Evolutionary conservation across 2,113 vertebrate species (phyloP).

Genomic region (Pelusios castaneus): DNA sequence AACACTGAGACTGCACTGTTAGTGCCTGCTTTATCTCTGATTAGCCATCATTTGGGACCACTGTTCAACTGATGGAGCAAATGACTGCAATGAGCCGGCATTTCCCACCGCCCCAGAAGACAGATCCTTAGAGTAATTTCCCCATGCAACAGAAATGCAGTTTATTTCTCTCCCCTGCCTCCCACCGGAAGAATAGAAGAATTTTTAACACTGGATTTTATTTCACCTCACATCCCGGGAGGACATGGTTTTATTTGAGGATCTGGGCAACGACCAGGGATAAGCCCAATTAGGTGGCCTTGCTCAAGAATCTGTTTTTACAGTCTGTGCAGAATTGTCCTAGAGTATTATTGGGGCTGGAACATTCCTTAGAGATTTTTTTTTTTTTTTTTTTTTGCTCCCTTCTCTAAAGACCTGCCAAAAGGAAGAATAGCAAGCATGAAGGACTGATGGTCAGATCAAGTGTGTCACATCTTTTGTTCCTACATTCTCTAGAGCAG

Average conservation of each 20-base stretch:
- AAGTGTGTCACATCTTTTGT: background rate
- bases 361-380: no score
- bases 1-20: slow-evolving; percentile 51
- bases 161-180: background rate
- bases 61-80: slow-evolving; percentile 52
- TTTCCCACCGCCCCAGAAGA: slow-evolving; percentile 42
- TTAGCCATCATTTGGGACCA: slow-evolving; percentile 66
- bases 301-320: background rate
- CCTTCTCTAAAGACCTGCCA: background rate
- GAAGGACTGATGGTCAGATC: background rate
- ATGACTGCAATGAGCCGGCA: slow-evolving; percentile 54
- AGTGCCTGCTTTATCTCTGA: slow-evolving; percentile 69
- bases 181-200: background rate
- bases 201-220: background rate
- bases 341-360: no score
- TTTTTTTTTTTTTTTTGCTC: no score
- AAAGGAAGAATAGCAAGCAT: background rate
- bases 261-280: background rate
- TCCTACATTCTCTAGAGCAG: background rate
- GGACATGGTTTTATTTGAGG: background rate
- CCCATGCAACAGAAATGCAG: background rate
- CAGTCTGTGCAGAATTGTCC: background rate
- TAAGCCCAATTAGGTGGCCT: background rate
- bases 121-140: background rate
- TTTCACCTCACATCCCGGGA: background rate